phyloP scores from a whole-genome alignment of 2,797 vertebrate genomes.

The Tiaroga cobitis region DNA sequence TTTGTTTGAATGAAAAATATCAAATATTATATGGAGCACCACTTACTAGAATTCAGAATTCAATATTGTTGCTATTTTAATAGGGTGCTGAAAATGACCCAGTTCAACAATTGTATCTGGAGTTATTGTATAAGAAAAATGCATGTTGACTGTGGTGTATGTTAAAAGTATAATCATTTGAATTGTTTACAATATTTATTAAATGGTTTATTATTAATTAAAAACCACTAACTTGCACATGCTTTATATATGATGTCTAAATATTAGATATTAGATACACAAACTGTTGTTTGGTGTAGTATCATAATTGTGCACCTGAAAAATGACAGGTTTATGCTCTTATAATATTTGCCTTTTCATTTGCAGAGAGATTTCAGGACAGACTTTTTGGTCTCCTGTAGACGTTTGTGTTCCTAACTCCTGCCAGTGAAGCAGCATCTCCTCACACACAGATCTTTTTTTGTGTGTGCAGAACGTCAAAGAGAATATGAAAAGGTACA shows the following conservation, averaged over 20 bases:
- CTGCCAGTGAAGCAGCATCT: not conserved
- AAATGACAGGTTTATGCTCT: not conserved
- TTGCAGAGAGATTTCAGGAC: not conserved
- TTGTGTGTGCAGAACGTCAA: conserved; percentile 56
- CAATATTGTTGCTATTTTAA: not conserved
- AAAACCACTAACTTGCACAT: not conserved
- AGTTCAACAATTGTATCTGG: not conserved
- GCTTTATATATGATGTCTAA: not conserved
- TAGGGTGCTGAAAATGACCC: not conserved
- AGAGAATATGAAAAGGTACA: conserved; percentile 63
- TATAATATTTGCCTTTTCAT: not conserved
- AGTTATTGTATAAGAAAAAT: not conserved
- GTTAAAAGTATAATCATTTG: not conserved
- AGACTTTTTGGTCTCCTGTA: not conserved
- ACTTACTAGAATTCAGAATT: no score
- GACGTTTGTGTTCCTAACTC: conserved; percentile 9
- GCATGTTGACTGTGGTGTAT: not conserved
- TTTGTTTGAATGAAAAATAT: not conserved
- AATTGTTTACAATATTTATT: not conserved
- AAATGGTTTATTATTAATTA: not conserved
- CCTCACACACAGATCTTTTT: not conserved
- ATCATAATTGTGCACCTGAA: not conserved
- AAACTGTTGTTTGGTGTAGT: not conserved
- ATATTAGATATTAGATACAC: not conserved
- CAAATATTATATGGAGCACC: no score